Evolutionary conservation across 1,140 invertebrate species (phyloP).

Genomic region (Solen grandis): DNA sequence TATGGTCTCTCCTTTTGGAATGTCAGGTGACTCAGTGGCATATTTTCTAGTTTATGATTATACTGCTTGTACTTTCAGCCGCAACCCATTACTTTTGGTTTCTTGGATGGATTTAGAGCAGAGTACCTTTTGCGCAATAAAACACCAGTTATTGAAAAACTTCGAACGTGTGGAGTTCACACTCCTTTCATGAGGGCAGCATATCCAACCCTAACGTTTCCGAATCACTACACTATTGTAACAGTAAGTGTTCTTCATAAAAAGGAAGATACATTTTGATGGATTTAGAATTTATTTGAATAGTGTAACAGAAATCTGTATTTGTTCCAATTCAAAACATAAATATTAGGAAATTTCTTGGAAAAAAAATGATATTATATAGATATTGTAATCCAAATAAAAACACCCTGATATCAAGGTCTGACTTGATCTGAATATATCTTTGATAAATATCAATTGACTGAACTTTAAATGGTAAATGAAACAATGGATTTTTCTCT

Average conservation of each 20-base stretch:
- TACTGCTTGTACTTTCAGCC: conserved; percentile 6
- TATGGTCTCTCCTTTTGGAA: background rate
- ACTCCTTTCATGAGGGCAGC: conserved; percentile 85
- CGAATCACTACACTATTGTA: conserved; percentile 86
- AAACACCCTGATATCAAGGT: too few species aligned
- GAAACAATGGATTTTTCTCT: too few species aligned
- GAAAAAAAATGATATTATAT: too few species aligned
- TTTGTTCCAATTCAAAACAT: background rate
- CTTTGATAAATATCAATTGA: too few species aligned
- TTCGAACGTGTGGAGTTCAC: conserved; percentile 84
- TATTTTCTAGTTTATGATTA: background rate
- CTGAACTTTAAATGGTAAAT: too few species aligned
- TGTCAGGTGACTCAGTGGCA: background rate
- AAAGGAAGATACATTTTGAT: background rate
- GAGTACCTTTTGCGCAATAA: conserved; percentile 84
- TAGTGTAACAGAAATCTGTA: background rate
- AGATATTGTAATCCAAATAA: too few species aligned
- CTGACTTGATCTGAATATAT: too few species aligned
- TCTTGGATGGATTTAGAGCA: conserved; percentile 88
- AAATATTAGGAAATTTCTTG: too few species aligned
- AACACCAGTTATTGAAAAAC: conserved; percentile 82
- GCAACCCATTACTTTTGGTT: conserved; percentile 80
- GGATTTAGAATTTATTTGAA: background rate
- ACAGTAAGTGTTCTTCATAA: background rate
- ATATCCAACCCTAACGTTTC: conserved; percentile 89